Percentiles rank a stretch among this genome's conserved stretches.
Evolutionary conservation across 2,797 vertebrate species (phyloP).

Genomic region (Lepidocolaptes lacrymiger): DNA sequence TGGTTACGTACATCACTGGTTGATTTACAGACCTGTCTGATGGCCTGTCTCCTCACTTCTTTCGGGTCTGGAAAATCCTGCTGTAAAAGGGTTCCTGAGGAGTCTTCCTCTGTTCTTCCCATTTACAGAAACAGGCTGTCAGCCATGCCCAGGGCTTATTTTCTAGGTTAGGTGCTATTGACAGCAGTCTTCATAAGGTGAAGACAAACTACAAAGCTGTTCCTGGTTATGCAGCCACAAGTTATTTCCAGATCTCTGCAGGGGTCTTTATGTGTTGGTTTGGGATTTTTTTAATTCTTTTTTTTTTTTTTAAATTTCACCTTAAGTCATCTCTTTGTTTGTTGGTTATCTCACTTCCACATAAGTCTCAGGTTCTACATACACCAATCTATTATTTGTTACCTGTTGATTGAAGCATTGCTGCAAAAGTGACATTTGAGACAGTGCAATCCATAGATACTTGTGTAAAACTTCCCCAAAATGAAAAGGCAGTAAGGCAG

Average conservation of each 20-base stretch:
- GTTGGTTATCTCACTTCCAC: not conserved
- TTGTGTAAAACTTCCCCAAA: not conserved
- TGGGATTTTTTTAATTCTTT: rapidly evolving
- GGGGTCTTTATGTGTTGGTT: not conserved
- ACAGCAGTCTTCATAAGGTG: not conserved
- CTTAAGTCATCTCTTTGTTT: not conserved
- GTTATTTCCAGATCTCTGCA: not conserved
- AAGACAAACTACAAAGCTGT: not conserved
- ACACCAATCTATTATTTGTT: not conserved
- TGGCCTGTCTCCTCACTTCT: not conserved
- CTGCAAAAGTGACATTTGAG: not conserved
- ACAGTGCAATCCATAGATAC: rapidly evolving
- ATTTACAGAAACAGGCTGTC: not conserved
- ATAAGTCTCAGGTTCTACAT: not conserved
- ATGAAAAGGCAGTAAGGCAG: not conserved
- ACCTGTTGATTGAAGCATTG: rapidly evolving
- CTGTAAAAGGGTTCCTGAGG: not conserved
- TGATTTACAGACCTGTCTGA: not conserved
- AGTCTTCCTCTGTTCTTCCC: not conserved
- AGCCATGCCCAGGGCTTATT: not conserved
- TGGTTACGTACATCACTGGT: rapidly evolving
- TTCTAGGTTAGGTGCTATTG: not conserved
- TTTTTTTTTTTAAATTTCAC: not conserved
- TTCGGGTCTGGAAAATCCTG: not conserved
- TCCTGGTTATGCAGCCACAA: not conserved